Conservation (phyloP, 2,113 vertebrate species). For the Tichodroma muraria region DNA sequence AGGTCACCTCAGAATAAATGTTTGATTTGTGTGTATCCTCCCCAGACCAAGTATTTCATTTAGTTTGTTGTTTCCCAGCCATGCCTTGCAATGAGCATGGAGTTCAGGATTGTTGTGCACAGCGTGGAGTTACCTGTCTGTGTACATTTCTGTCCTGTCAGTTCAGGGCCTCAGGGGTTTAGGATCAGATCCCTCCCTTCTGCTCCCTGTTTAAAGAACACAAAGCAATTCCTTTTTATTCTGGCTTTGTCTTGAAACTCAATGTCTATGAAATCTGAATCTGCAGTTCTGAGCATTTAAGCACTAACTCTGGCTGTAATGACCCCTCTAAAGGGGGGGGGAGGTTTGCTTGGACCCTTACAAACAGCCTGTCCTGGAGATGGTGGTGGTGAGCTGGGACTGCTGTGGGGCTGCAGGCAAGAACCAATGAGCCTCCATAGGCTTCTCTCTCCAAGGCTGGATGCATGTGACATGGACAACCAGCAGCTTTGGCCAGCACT, state of each 20-base stretch:
- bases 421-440: accelerated
- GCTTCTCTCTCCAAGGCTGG: background rate
- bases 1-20: background rate
- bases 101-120: background rate
- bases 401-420: background rate
- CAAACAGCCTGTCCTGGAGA: background rate
- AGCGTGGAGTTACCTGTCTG: background rate
- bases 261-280: background rate
- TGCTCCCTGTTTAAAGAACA: background rate
- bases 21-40: background rate
- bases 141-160: background rate
- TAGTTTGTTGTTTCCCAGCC: background rate
- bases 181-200: background rate
- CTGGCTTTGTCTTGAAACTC: background rate
- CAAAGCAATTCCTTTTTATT: background rate
- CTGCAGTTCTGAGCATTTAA: background rate
- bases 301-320: background rate
- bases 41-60: background rate
- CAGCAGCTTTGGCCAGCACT: background rate
- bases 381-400: accelerated
- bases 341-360: background rate
- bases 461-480: background rate
- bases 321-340: background rate
- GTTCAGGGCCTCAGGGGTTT: background rate
- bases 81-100: background rate